These are phyloP conservation scores for Galendromus occidentalis DNA, from an alignment of 1,140 invertebrate genomes.

Conservation along the genomic window DNA sequence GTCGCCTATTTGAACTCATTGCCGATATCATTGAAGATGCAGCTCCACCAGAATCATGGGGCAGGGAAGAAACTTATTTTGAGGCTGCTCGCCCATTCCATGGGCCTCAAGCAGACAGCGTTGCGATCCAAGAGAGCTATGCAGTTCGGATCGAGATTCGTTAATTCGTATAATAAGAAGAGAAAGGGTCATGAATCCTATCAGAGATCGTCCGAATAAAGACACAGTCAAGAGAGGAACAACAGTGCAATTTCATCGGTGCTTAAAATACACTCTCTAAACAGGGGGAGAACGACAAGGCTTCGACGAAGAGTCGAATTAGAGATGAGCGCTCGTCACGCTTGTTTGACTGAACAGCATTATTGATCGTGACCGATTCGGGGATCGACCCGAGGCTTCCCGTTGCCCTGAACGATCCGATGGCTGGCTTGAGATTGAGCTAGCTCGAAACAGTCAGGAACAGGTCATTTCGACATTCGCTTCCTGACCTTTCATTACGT, in stretches of 20 bases:
- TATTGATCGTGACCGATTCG: not conserved
- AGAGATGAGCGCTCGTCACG: not conserved
- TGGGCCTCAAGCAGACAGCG: conserved; percentile 45
- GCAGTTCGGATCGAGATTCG: conserved; percentile 92
- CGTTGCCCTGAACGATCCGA: not conserved
- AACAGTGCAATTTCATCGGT: too few relatives aligned
- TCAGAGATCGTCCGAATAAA: not conserved
- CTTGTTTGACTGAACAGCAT: not conserved
- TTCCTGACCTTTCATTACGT: conserved; percentile 90
- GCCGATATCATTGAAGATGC: conserved; percentile 52
- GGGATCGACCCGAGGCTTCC: not conserved
- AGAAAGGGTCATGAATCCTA: conserved; percentile 57
- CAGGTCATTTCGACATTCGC: conserved; percentile 17
- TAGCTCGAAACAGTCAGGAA: not conserved
- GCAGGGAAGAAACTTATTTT: conserved; percentile 84
- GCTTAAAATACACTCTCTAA: too few relatives aligned
- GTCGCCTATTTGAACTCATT: conserved; percentile 47
- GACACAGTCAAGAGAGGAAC: too few relatives aligned
- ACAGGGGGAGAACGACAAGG: too few relatives aligned
- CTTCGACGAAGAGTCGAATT: not conserved
- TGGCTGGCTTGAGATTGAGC: not conserved
- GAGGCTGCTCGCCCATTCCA: conserved; percentile 46
- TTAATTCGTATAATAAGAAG: conserved; percentile 51
- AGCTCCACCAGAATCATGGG: conserved; percentile 38
- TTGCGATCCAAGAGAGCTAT: conserved; percentile 69